Conservation (phyloP, 2,797 vertebrate species). For the Eulemur coronatus region DNA sequence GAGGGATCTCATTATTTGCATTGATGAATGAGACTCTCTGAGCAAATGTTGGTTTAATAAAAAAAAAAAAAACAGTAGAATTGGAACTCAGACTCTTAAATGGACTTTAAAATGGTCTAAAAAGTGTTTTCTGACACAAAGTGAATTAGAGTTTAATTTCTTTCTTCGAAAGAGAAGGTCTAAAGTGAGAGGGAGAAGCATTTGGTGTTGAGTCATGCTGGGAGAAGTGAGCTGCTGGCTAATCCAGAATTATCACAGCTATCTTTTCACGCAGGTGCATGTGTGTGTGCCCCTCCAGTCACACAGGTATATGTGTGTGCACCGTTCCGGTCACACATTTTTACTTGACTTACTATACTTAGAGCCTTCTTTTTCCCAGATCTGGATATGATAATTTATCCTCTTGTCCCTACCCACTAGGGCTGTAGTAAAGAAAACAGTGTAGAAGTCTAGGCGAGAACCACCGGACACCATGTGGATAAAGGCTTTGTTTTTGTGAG, state of each 20-base stretch:
- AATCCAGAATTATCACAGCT: accelerated
- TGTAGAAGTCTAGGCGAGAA: neutral
- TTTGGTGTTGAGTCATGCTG: accelerated
- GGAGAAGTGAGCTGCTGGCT: neutral
- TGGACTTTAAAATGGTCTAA: neutral
- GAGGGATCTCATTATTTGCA: neutral
- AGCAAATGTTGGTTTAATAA: slow-evolving; percentile 35
- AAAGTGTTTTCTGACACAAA: neutral
- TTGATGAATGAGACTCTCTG: neutral
- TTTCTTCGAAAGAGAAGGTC: neutral
- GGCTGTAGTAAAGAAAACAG: neutral
- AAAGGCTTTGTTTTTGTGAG: neutral
- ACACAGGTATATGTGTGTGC: accelerated
- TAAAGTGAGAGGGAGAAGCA: neutral
- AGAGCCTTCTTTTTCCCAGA: neutral
- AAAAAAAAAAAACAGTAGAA: neutral
- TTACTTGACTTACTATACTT: neutral
- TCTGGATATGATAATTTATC: neutral
- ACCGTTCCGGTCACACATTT: accelerated
- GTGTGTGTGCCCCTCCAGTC: too few species aligned
- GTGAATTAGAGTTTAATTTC: neutral
- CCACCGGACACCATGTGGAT: neutral
- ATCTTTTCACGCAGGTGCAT: accelerated
- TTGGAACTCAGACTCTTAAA: neutral
- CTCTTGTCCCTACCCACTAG: accelerated